Evolutionary conservation across 1,140 invertebrate genomes (phyloP).

Genomic region (Cataglyphis hispanica): DNA sequence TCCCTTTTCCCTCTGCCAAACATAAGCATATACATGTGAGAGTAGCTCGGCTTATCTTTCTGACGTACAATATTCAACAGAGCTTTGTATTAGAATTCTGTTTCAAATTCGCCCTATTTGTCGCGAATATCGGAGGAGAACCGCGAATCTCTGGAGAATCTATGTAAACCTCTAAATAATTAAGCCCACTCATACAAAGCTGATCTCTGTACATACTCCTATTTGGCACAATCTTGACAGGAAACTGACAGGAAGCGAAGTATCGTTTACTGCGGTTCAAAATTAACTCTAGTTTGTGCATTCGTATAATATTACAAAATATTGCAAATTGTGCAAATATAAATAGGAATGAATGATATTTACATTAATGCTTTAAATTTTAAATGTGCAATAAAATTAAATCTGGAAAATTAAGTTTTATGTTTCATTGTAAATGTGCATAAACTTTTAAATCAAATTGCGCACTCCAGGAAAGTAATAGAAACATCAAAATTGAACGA

Average conservation of each 20-base stretch:
- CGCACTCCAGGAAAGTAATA: background rate
- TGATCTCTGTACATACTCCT: background rate
- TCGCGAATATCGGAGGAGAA: background rate
- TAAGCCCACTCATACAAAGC: background rate
- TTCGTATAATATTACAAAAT: background rate
- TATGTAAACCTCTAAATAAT: slow-evolving; percentile 49
- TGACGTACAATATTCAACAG: slow-evolving; percentile 34
- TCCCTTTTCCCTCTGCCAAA: background rate
- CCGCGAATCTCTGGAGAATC: slow-evolving; percentile 10
- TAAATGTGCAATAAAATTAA: background rate
- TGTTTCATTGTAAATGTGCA: background rate
- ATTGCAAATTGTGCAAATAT: background rate
- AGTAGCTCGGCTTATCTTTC: background rate
- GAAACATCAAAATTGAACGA: background rate
- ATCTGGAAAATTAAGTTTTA: background rate
- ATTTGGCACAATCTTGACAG: slow-evolving; percentile 8
- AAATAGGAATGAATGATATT: background rate
- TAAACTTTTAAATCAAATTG: background rate
- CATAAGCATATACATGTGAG: background rate
- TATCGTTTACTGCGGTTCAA: background rate
- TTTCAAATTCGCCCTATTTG: slow-evolving; percentile 19
- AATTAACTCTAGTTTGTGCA: background rate
- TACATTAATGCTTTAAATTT: background rate
- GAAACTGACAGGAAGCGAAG: slow-evolving; percentile 31
- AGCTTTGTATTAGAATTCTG: slow-evolving; percentile 29